Evolutionary conservation across 2,797 vertebrate species (phyloP), one percentile per base, ranked within the genome.

Genomic region (Liasis olivaceus): DNA sequence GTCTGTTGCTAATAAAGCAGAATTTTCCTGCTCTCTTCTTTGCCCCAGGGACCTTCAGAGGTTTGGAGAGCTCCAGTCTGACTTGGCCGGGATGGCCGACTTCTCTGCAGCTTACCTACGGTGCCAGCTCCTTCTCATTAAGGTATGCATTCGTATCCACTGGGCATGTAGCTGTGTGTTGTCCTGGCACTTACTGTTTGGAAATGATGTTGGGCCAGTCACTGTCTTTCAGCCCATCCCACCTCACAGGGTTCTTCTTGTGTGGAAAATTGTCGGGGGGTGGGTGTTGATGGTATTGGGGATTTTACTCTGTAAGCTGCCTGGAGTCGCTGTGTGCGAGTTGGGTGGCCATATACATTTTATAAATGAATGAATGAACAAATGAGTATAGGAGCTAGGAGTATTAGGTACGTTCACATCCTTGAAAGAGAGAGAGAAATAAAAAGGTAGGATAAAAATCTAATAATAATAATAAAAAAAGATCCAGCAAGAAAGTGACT

Each of bases 61-160:
- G 94, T 98, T 99, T 14, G 99, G 99, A 26, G 98, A 99, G 90
- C 98, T 99, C 92, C 99, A 99, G 97, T 99, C 98, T 0, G 99
- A 99, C 91, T 96, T 99, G 66, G 98, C 98, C 1, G 99, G 99
- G 91, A 98, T 99, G 58, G 99, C 99, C 0, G 99, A 99, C 93
- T 99, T 99, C 97, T 99, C 98, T 12, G 99, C 99, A 0, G 98
- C 99, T 0, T 99, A 99, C 96, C 98, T 99, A 93, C 98, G 96
- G 95, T 99, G 99, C 96, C 99, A 99, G 88, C 98, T 99, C 89
- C 98, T 99, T 94, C 98, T 99, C 60, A 98, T 98, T 97, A 99
- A 99, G 98, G 99, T 99, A 84, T 89, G 96, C 51, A 64, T 96
- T 90, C 20, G 4, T 20, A 42, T 17, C 69, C 0, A 63, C 91